phyloP scores from a whole-genome alignment of 2,113 vertebrate genomes.

The Varanus salvator region DNA sequence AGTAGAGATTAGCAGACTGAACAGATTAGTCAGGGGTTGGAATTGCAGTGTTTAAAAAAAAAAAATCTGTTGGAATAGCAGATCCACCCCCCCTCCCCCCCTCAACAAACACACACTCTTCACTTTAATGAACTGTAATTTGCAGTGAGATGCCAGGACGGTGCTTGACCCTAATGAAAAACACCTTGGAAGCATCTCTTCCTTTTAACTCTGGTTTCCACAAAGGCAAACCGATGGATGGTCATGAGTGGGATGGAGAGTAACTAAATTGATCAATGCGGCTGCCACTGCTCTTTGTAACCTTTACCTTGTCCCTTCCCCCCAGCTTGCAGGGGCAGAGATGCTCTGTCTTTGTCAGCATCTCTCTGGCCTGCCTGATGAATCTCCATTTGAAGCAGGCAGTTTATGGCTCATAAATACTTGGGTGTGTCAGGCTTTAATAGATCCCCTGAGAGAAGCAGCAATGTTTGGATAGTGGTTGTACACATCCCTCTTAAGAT shows the following conservation, averaged over 20 bases:
- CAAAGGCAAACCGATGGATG: background rate
- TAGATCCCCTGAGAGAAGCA: slow-evolving; percentile 68
- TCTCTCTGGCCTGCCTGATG: slow-evolving; percentile 54
- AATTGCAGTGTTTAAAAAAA: background rate
- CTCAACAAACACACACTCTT: too few species aligned
- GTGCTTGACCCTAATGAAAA: background rate
- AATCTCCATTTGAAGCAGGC: slow-evolving; percentile 65
- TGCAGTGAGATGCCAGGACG: background rate
- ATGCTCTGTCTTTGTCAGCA: slow-evolving; percentile 57
- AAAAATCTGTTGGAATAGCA: background rate
- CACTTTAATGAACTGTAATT: background rate
- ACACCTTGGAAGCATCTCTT: slow-evolving; percentile 47
- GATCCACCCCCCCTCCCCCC: too few species aligned
- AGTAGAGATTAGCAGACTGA: too few species aligned
- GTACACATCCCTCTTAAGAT: slow-evolving; percentile 59
- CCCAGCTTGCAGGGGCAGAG: background rate
- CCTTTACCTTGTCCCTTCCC: background rate
- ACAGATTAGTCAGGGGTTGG: background rate
- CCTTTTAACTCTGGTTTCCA: slow-evolving; percentile 44
- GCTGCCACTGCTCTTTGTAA: slow-evolving; percentile 9
- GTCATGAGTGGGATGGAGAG: background rate
- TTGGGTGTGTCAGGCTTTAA: slow-evolving; percentile 72
- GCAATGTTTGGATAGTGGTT: slow-evolving; percentile 65
- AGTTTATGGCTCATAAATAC: slow-evolving; percentile 74
- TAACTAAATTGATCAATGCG: slow-evolving; percentile 18